Conservation (phyloP, 2,888 invertebrate genomes). For the Metacarcinus magister region DNA sequence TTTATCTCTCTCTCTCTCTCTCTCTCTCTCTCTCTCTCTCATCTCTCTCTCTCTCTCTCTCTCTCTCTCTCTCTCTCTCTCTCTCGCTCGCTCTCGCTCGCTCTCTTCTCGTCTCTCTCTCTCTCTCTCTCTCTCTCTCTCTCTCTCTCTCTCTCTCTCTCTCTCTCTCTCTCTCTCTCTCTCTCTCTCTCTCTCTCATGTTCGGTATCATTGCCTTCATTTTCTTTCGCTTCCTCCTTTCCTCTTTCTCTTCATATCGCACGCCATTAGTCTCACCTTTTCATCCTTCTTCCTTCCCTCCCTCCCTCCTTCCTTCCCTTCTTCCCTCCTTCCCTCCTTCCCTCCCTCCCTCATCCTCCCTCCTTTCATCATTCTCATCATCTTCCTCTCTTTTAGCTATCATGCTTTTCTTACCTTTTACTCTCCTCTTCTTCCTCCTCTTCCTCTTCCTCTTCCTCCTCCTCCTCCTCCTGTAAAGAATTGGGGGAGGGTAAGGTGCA, state of each 20-base stretch:
- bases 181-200: neutral
- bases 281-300: neutral
- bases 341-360: neutral
- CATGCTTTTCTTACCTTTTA: neutral
- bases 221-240: neutral
- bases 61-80: too few species aligned
- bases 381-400: neutral
- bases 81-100: too few species aligned
- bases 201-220: conserved; percentile 17
- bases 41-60: neutral
- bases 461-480: neutral
- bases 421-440: neutral
- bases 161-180: neutral
- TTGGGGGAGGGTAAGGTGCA: neutral
- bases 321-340: too few species aligned
- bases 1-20: neutral
- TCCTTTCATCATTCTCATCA: conserved; percentile 13
- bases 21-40: neutral
- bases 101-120: neutral
- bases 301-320: too few species aligned
- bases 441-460: neutral
- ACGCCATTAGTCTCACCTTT: neutral
- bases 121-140: neutral
- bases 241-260: neutral
- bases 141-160: neutral